Evolutionary conservation across 1,140 invertebrate species (phyloP), one percentile per base, ranked within the genome.

Genomic region (Platyscapa corneri): DNA sequence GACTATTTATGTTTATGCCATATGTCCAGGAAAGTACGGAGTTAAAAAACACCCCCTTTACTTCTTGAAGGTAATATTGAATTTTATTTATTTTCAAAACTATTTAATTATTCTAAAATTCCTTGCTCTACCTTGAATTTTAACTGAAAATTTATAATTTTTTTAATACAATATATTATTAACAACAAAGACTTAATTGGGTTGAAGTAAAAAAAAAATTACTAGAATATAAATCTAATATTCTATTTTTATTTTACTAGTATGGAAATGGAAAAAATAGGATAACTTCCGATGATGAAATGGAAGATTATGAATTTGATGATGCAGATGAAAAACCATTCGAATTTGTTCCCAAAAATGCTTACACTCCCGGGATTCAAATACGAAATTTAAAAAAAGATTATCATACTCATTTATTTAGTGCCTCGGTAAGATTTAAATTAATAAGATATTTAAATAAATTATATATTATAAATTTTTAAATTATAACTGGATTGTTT

Each of bases 11-110:
- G 90, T 95, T 81, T 94, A 94, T 87, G 92, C 91, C 39, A 89
- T 95, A 0, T 91, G 92, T 85, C 94, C 94, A 10, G 94, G 94
- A 67, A 92, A 94, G 83, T 93, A 90, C 87, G 94, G 94, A 0
- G 92, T 95, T 20, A 89, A 91, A 42, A 93, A 93, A 87, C 93
- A 93, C 7, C 95, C 94, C 90, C 92, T 95, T 82, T 95, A 93
- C 86, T 94, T 94, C 78, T 92, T 94, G 77, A 91, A 91, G 89
- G 92, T 94, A 92, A 76, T 64, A 37, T 18, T 53, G 8, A 53
- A 16, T 46, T 6, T 53, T 53, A 14, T 46, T 46, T 46, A 46
- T 32, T 5, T 34, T 37, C 37, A 70, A 8, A 18, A 14, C 80
- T 87, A 1, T 53, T 81, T 34, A 81, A 20, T 42, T 86, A 60